Percentiles rank a stretch among this genome's conserved stretches.
Conservation (phyloP, 2,888 invertebrate genomes). For the Gasteruption jaculator region DNA sequence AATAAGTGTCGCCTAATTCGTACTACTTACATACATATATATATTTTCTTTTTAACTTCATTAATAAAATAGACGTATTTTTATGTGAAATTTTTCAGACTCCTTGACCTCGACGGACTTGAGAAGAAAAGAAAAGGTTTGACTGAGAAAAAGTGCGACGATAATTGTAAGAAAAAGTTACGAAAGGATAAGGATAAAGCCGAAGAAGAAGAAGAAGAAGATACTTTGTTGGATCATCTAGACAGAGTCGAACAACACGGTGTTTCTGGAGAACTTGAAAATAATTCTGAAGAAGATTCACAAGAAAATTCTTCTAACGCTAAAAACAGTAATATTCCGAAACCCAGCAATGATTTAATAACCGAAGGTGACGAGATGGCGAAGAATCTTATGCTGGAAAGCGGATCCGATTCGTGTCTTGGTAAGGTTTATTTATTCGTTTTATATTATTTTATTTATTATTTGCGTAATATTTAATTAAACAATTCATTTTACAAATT, state of each 20-base stretch:
- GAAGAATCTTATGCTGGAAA: constrained; percentile 21
- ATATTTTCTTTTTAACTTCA: not conserved
- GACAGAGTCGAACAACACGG: constrained; percentile 30
- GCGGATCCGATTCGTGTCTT: constrained; percentile 21
- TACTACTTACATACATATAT: too few relatives aligned
- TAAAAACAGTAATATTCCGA: not conserved
- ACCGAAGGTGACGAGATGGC: constrained; percentile 21
- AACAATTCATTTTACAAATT: too few relatives aligned
- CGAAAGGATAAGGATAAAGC: constrained; percentile 18
- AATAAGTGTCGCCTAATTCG: too few relatives aligned
- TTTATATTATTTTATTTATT: not conserved
- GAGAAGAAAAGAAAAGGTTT: constrained; percentile 26
- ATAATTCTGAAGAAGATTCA: constrained; percentile 10
- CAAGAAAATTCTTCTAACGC: constrained; percentile 9
- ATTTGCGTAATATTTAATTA: too few relatives aligned
- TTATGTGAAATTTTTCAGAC: constrained; percentile 18
- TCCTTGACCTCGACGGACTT: constrained; percentile 26
- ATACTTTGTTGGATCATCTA: constrained; percentile 36
- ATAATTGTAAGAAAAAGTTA: constrained; percentile 18
- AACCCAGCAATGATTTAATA: constrained; percentile 19
- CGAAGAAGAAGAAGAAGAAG: constrained; percentile 30
- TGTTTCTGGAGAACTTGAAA: constrained; percentile 16
- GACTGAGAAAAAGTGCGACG: constrained; percentile 19
- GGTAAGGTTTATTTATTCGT: constrained; percentile 19
- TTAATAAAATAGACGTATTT: constrained; percentile 1